phyloP scores from a whole-genome alignment of 2,113 vertebrate genomes.

The Hypocryptadius cinnamomeus region DNA sequence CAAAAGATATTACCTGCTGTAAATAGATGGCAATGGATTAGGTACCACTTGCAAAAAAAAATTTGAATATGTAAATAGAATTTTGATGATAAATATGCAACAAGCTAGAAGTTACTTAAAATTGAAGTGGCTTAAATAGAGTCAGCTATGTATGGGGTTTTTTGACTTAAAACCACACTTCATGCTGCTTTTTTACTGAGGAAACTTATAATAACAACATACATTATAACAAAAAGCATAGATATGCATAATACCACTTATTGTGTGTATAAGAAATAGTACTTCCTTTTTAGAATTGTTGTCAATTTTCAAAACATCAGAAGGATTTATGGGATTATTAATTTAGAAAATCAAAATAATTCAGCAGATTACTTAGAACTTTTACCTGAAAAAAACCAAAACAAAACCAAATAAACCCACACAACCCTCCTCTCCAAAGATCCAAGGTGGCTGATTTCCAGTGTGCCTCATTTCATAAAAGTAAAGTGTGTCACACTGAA shows the following conservation, averaged over 20 bases:
- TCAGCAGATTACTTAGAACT: background rate
- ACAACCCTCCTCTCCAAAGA: accelerated
- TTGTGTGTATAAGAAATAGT: background rate
- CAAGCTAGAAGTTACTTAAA: background rate
- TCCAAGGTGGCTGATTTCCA: background rate
- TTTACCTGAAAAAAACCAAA: background rate
- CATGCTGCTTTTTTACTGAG: background rate
- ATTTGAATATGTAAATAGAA: background rate
- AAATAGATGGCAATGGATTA: background rate
- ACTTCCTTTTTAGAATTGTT: background rate
- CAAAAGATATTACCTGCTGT: background rate
- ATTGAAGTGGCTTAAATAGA: background rate
- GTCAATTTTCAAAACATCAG: background rate
- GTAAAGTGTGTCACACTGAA: background rate
- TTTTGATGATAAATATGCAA: background rate
- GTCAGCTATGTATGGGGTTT: background rate
- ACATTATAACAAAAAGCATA: background rate
- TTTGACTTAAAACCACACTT: background rate
- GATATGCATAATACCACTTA: background rate
- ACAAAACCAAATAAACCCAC: background rate
- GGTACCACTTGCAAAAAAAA: background rate
- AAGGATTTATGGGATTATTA: background rate
- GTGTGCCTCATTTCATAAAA: background rate
- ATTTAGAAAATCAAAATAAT: background rate
- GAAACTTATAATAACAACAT: background rate